These are phyloP conservation scores for Agonopterix subpropinquella DNA, from an alignment of 2,888 invertebrate species.

Conservation along the genomic window DNA sequence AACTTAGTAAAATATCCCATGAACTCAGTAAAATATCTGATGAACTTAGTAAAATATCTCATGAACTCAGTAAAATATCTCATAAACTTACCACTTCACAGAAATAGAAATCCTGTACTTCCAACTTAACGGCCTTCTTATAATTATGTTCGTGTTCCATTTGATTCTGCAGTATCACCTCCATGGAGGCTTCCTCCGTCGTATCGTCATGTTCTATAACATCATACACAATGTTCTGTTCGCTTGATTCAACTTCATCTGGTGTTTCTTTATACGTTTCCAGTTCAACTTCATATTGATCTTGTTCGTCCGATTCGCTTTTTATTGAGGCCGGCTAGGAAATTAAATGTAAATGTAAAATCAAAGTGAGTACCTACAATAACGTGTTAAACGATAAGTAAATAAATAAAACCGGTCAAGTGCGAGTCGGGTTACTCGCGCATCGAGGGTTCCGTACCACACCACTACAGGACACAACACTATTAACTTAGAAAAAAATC, in stretches of 20 bases:
- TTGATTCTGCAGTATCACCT: background rate
- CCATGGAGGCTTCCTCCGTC: background rate
- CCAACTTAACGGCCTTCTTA: conserved; percentile 11
- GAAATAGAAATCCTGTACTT: background rate
- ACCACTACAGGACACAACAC: no score
- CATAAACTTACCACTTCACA: background rate
- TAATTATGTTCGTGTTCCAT: conserved; percentile 19
- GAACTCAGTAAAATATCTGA: background rate
- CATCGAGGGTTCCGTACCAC: no score
- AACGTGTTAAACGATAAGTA: no score
- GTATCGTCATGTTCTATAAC: background rate
- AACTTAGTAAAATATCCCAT: background rate
- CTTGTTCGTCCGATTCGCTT: background rate
- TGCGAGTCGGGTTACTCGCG: no score
- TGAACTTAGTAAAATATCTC: background rate
- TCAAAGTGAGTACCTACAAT: no score
- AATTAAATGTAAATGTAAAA: background rate
- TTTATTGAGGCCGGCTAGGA: background rate
- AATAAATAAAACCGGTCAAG: no score
- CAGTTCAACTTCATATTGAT: no score
- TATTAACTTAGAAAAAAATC: no score
- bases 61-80: background rate
- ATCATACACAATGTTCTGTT: background rate
- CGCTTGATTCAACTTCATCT: background rate
- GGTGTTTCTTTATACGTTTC: background rate